phyloP scores from a whole-genome alignment of 1,140 invertebrate species.

The Lepeophtheirus salmonis region DNA sequence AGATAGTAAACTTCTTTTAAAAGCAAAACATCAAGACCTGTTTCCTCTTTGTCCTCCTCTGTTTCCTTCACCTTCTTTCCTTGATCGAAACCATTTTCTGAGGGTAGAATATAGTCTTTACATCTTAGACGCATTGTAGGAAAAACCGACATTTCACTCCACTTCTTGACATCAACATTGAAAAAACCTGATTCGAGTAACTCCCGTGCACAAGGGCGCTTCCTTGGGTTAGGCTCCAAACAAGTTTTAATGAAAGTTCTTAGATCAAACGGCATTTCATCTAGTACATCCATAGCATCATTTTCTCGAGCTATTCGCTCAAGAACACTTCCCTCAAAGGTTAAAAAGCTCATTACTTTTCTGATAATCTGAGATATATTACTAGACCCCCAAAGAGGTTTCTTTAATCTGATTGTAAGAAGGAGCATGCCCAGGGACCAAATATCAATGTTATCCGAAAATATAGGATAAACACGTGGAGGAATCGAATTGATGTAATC shows the following conservation, averaged over 20 bases:
- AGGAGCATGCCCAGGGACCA: slow-evolving; percentile 80
- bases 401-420: slow-evolving; percentile 48
- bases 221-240: not conserved
- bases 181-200: not conserved
- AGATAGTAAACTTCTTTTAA: slow-evolving; percentile 72
- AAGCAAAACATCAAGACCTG: slow-evolving; percentile 35
- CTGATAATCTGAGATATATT: slow-evolving; percentile 18
- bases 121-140: slow-evolving; percentile 12
- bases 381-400: slow-evolving; percentile 28
- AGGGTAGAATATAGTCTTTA: slow-evolving; percentile 16
- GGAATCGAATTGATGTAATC: slow-evolving; percentile 18
- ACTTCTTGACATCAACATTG: not conserved
- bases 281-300: slow-evolving; percentile 17
- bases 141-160: not conserved
- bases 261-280: slow-evolving; percentile 18
- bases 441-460: slow-evolving; percentile 45
- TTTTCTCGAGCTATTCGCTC: slow-evolving; percentile 20
- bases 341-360: slow-evolving; percentile 19
- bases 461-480: not conserved
- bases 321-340: slow-evolving; percentile 19
- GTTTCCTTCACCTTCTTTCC: not conserved
- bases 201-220: not conserved
- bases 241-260: slow-evolving; percentile 10
- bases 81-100: not conserved
- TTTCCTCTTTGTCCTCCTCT: slow-evolving; percentile 7